Evolutionary conservation across 2,113 vertebrate species (phyloP), one percentile per base, ranked within the genome.

Genomic region (Garra rufa): DNA sequence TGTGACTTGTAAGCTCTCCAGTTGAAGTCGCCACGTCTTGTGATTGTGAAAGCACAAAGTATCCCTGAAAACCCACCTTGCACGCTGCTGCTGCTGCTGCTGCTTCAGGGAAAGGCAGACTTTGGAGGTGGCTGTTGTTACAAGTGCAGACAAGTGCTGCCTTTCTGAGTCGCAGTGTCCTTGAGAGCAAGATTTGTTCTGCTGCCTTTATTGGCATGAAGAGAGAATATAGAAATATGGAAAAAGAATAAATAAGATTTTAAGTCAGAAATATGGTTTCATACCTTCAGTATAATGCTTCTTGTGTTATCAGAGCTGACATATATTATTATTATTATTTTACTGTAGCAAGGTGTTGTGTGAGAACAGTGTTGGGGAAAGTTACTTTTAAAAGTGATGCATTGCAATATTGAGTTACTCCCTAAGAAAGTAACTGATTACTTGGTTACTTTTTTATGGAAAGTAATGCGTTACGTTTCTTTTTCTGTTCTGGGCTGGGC

Each of bases 1-100:
- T 88, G 90, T 59, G 81, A 74, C 85, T 61, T 74, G 83, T 26
- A 76, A 83, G 88, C 85, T 87, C 80, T 86, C 21, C 81, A 83
- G 84, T 50, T 14, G 34, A 84, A 76, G 82, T 61, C 79, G 88
- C 63, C 26, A 63, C 43, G 83, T 87, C 81, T 89, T 89, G 74
- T 80, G 78, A 71, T 83, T 84, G 65, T 87, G 52, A 89, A 48
- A 85, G 88, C 75, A 83, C 80, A 89, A 85, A 84, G 67, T 76
- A 86, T 81, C 46, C 83, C 71, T 73, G 57, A 70, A 76, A 44
- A 69, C 65, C 71, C 71, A 70, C 59, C 77, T 75, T 71, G 69
- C 69, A 81, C 17, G 2, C 34, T 57, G 21, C 21, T 57, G 52
- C 43, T 43, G 17, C 50, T 85, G 81, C 73, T 81, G 71, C 75